Percentiles rank a stretch among this genome's conserved stretches.
These are phyloP conservation scores for Entomyzon cyanotis DNA, from an alignment of 2,113 vertebrate genomes.

Conservation along the genomic window DNA sequence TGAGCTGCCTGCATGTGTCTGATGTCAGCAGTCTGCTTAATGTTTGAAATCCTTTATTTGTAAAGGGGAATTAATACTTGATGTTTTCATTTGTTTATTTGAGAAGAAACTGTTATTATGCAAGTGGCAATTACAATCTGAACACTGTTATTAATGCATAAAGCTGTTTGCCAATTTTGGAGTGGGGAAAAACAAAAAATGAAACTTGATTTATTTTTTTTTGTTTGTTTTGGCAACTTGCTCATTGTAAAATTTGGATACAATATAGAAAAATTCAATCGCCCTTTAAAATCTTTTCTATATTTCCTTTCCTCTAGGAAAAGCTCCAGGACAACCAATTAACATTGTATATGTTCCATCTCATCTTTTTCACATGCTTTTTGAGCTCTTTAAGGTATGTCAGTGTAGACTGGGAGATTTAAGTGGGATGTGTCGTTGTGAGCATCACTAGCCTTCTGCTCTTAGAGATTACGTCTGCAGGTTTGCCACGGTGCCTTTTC, in stretches of 20 bases:
- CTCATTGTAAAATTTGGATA: not conserved
- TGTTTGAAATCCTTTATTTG: not conserved
- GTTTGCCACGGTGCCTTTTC: not conserved
- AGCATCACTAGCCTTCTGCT: not conserved
- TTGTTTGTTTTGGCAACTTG: not conserved
- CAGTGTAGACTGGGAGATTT: not conserved
- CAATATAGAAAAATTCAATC: not conserved
- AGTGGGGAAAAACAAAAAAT: rapidly evolving
- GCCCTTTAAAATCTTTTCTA: not conserved
- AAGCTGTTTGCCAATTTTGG: not conserved
- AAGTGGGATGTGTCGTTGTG: not conserved
- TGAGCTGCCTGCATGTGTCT: not conserved
- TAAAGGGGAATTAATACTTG: not conserved
- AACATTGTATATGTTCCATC: constrained; percentile 95
- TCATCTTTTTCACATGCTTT: constrained; percentile 98
- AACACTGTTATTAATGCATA: not conserved
- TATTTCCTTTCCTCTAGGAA: constrained; percentile 73
- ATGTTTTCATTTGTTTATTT: not conserved
- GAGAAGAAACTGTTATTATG: not conserved
- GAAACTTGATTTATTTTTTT: not conserved
- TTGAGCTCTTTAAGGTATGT: constrained; percentile 97
- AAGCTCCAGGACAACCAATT: constrained; percentile 80
- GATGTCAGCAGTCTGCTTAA: not conserved
- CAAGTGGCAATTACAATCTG: not conserved
- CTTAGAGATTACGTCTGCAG: not conserved